phyloP scores from a whole-genome alignment of 2,888 invertebrate genomes.

The Melipona beecheii region DNA sequence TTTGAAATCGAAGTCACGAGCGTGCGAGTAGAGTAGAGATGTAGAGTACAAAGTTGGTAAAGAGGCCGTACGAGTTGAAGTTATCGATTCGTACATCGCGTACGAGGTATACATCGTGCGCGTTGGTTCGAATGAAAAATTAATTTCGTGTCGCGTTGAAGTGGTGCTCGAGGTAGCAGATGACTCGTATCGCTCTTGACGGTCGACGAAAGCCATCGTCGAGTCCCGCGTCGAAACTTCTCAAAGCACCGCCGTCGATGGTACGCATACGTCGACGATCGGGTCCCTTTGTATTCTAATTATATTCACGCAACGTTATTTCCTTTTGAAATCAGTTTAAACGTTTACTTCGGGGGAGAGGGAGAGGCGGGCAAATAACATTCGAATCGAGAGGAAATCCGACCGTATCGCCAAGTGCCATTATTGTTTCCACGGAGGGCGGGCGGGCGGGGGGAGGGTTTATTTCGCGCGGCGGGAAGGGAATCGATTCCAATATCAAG shows the following conservation, averaged over 20 bases:
- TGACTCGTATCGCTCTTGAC: background rate
- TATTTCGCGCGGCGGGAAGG: constrained; percentile 4
- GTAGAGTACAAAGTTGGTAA: background rate
- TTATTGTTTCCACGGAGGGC: constrained; percentile 3
- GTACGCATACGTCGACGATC: background rate
- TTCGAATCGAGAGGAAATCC: constrained; percentile 16
- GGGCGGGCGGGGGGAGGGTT: background rate
- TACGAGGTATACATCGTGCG: no score
- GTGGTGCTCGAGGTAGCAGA: background rate
- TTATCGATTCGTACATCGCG: background rate
- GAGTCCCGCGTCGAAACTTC: background rate
- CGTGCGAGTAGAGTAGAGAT: background rate
- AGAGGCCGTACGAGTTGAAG: background rate
- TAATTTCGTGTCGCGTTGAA: background rate
- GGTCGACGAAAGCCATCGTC: background rate
- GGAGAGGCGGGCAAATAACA: background rate
- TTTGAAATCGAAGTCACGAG: background rate
- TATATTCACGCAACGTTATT: background rate
- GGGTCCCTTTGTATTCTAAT: background rate
- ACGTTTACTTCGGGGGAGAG: background rate
- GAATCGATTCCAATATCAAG: constrained; percentile 15
- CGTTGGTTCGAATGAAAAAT: background rate
- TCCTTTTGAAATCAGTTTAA: constrained; percentile 1
- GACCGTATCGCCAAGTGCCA: constrained; percentile 8
- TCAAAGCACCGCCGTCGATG: no score